phyloP scores from a whole-genome alignment of 2,797 vertebrate species.

The Basileuterus tristriatus region DNA sequence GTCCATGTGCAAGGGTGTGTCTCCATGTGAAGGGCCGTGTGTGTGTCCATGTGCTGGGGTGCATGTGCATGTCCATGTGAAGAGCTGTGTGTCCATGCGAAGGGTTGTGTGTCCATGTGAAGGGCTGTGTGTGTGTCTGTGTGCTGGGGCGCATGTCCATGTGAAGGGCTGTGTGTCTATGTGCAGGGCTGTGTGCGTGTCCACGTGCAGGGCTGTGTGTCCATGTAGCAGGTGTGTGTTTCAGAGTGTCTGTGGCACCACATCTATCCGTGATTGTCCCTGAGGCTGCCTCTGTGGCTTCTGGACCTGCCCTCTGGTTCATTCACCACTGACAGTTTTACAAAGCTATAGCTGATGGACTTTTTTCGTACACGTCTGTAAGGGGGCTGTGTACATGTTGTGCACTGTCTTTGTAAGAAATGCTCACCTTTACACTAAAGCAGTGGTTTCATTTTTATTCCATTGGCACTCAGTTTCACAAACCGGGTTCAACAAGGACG shows the following conservation, averaged over 20 bases:
- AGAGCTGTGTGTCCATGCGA: background rate
- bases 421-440: background rate
- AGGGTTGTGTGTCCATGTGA: background rate
- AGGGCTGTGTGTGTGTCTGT: background rate
- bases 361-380: accelerated
- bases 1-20: background rate
- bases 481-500: accelerated
- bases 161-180: background rate
- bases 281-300: background rate
- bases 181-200: background rate
- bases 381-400: background rate
- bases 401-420: background rate
- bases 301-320: background rate
- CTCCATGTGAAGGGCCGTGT: background rate
- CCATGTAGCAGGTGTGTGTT: background rate
- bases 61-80: background rate
- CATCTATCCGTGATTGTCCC: accelerated
- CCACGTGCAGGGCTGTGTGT: background rate
- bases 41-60: too few relatives aligned
- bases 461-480: background rate
- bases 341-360: background rate
- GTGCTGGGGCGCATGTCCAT: too few relatives aligned
- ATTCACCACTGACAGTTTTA: background rate
- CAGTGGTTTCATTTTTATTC: background rate
- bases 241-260: background rate